phyloP scores from a whole-genome alignment of 2,113 vertebrate species.

The Notiomystis cincta region DNA sequence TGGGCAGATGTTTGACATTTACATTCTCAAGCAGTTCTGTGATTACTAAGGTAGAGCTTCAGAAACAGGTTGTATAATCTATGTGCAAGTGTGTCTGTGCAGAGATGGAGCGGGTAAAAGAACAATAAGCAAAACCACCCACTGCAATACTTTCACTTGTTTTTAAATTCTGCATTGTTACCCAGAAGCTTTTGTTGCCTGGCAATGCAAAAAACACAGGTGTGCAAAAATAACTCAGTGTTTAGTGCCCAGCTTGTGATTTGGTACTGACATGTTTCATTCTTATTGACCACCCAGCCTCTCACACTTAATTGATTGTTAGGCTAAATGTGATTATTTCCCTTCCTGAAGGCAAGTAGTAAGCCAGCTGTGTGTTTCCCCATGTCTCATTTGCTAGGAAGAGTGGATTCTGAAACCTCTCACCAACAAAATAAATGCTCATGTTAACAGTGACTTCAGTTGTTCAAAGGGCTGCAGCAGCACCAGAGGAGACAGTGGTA shows the following conservation, averaged over 20 bases:
- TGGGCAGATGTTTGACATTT: background rate
- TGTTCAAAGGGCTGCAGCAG: background rate
- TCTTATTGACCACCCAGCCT: background rate
- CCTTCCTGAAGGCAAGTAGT: background rate
- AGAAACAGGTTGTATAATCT: background rate
- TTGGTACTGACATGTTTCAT: background rate
- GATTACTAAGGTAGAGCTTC: background rate
- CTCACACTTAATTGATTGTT: conserved; percentile 6
- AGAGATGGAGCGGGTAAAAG: rapidly evolving
- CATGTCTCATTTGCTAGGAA: background rate
- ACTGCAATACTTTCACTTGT: background rate
- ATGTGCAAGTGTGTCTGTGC: background rate
- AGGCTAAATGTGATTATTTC: conserved; percentile 13
- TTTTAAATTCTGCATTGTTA: background rate
- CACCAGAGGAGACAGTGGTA: background rate
- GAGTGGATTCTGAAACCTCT: background rate
- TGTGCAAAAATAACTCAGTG: background rate
- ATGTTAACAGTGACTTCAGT: rapidly evolving
- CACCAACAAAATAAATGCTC: background rate
- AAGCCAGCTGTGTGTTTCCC: background rate
- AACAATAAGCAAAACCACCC: background rate
- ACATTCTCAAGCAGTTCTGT: background rate
- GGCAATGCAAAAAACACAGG: conserved; percentile 35
- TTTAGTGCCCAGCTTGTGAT: background rate
- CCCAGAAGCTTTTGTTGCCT: conserved; percentile 6